These are phyloP conservation scores for Trichopria drosophilae DNA, from an alignment of 2,888 invertebrate genomes.

Conservation along the genomic window DNA sequence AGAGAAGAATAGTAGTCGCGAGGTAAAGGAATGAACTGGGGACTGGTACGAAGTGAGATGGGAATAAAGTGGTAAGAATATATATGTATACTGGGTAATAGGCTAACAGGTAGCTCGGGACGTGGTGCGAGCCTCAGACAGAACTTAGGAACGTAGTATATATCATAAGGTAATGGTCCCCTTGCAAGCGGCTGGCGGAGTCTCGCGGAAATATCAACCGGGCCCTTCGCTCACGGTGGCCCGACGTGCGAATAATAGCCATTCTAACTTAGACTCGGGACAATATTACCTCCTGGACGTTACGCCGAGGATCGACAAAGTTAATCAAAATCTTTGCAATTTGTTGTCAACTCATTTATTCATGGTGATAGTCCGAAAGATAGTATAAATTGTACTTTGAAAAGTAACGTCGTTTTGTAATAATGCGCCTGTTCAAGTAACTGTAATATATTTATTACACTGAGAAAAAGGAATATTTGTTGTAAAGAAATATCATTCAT, in stretches of 20 bases:
- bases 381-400: no score
- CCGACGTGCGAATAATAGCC: conserved; percentile 42
- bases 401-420: no score
- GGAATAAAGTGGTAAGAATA: conserved; percentile 40
- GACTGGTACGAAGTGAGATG: conserved; percentile 25
- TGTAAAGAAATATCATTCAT: no score
- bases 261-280: conserved; percentile 41
- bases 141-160: conserved; percentile 45
- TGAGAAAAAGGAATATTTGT: no score
- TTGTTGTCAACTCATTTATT: no score
- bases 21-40: conserved; percentile 24
- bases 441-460: no score
- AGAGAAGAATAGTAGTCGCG: no score
- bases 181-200: conserved; percentile 44
- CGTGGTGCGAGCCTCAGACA: conserved; percentile 26
- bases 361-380: no score
- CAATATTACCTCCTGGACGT: conserved; percentile 5
- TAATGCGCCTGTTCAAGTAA: no score
- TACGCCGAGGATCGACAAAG: no score
- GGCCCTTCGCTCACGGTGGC: conserved; percentile 30
- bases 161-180: conserved; percentile 53
- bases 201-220: conserved; percentile 42
- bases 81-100: conserved; percentile 42
- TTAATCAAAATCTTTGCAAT: no score
- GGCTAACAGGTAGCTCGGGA: conserved; percentile 43